Conservation (phyloP, 2,888 invertebrate species). For the Syrphus vitripennis region DNA sequence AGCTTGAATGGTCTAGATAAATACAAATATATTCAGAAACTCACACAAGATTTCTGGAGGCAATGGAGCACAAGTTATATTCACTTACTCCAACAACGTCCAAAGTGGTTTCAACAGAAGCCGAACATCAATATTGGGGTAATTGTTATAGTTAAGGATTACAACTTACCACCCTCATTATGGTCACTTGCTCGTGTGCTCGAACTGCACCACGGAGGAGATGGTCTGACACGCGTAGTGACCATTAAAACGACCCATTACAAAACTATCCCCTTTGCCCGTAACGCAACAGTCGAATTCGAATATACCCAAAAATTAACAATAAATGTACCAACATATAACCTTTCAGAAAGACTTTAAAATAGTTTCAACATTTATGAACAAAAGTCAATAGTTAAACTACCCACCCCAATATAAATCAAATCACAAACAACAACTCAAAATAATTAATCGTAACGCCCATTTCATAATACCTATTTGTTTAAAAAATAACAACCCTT, state of each 20-base stretch:
- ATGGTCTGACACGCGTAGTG: neutral
- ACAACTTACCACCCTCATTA: neutral
- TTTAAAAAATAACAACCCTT: no score
- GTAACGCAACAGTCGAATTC: neutral
- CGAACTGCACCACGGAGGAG: neutral
- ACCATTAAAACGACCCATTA: neutral
- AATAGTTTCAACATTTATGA: neutral
- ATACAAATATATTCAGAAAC: conserved; percentile 25
- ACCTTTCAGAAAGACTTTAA: neutral
- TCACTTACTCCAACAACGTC: conserved; percentile 47
- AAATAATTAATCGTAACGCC: neutral
- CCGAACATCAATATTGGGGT: neutral
- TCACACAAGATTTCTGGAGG: conserved; percentile 53
- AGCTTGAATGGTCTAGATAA: conserved; percentile 2
- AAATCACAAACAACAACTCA: neutral
- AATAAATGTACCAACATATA: neutral
- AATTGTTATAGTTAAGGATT: neutral
- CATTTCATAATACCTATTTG: neutral
- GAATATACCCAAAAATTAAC: neutral
- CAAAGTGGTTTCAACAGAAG: conserved; percentile 51
- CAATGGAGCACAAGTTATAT: conserved; percentile 53
- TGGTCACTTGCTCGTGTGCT: neutral
- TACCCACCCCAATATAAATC: neutral
- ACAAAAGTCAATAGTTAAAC: neutral
- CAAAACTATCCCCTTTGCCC: neutral